Evolutionary conservation across 2,113 vertebrate species (phyloP), one percentile per base, ranked within the genome.

Genomic region (Pomatorhinus ruficollis): DNA sequence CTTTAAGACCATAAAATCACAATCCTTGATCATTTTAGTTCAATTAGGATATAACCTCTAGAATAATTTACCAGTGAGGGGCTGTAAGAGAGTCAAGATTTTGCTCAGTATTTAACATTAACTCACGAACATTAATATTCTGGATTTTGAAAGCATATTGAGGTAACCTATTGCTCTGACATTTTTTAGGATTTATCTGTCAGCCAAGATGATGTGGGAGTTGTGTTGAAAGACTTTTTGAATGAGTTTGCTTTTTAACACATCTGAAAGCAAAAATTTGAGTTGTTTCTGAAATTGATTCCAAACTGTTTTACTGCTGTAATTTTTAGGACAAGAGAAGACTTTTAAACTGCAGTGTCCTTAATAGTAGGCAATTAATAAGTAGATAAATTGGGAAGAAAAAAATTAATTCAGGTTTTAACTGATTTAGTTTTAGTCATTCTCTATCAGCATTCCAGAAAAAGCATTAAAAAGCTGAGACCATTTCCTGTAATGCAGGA

Each of bases 321-420:
- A 77, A 90, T 89, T 96, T 88, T 94, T 70, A 74, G 65, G 65
- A 45, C 53, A 59, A 84, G 56, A 25, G 42, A 60, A 69, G 54
- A 94, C 65, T 92, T 92, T 90, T 49, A 90, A 93, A 75, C 13
- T 74, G 19, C 45, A 79, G 60, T 68, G 5, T 93, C 16, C 28
- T 91, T 95, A 94, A 89, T 77, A 89, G 75, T 25, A 59, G 54
- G 93, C 64, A 91, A 89, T 94, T 93, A 95, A 68, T 63, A 76
- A 93, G 87, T 59, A 90, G 91, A 95, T 95, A 92, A 92, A 91
- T 77, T 57, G 31, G 7, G 16, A 79, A 70, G 54, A 80, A 83
- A 90, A 92, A 60, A 53, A 0, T 33, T 64, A 65, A 33, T 89
- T 91, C 35, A 8, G 3, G 59, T 66, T 90, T 83, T 84, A 82